Conservation (phyloP, 2,797 vertebrate species). For the Gambelia wislizenii region DNA sequence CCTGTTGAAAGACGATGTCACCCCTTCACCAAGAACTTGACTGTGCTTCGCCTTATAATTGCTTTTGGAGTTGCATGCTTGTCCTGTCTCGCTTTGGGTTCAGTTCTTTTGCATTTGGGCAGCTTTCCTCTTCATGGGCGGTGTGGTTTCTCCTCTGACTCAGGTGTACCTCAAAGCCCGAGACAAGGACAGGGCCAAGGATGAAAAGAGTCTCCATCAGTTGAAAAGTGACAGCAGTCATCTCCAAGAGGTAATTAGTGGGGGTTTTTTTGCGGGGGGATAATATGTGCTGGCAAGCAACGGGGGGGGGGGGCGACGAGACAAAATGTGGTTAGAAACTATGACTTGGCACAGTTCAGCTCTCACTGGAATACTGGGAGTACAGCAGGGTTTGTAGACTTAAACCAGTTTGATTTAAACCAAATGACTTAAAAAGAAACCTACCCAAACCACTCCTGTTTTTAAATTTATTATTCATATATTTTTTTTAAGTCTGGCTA, state of each 20-base stretch:
- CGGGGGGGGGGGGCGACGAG: too few species aligned
- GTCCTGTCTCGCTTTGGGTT: neutral
- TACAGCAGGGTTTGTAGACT: too few species aligned
- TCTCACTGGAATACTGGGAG: too few species aligned
- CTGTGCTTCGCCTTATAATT: neutral
- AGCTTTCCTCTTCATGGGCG: neutral
- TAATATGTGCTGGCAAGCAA: neutral
- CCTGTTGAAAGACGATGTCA: neutral
- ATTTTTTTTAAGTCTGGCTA: too few species aligned
- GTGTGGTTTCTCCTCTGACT: neutral
- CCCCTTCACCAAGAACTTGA: too few species aligned
- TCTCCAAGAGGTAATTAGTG: slow-evolving; percentile 87
- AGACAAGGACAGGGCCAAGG: slow-evolving; percentile 82
- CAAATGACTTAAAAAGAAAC: too few species aligned
- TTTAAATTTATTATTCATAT: too few species aligned
- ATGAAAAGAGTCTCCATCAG: slow-evolving; percentile 87
- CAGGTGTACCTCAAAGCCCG: slow-evolving; percentile 92
- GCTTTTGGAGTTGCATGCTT: neutral
- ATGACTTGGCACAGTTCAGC: rapidly evolving
- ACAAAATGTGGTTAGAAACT: too few species aligned
- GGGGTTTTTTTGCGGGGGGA: neutral
- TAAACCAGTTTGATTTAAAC: too few species aligned
- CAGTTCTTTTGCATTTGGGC: neutral
- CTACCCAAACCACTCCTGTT: too few species aligned
- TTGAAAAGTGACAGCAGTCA: slow-evolving; percentile 91